Base-by-base conservation (phyloP, 2,888 invertebrate genomes). In the Eupithecia pulchellata region DNA sequence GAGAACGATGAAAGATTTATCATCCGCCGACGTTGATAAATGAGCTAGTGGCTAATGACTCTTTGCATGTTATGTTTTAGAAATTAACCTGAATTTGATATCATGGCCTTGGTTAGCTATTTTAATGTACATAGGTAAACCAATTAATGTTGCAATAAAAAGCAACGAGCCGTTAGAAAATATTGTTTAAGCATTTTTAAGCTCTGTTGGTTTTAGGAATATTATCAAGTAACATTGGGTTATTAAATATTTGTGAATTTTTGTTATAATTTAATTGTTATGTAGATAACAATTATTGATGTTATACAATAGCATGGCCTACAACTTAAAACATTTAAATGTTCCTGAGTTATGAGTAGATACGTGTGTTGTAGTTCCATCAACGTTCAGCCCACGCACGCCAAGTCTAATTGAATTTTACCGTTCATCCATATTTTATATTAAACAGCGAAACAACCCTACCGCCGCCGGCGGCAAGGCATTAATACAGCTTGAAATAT, bases 401-500 rank as follows among this genome's bases (percentile, higher is more conserved):
- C 60, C 64, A 68, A 67, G 52, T 64, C 64, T 62, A 73, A 73
- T 69, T 70, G 69, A 69, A 73, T 69, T 69, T 69, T 47, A 64
- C 72, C 69, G 67, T 69, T 61, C 73, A 62, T 70, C 61, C 73
- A 73, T 73, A 73, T 69, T 73, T 69, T 62, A 73, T 61, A 67
- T 69, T 39, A 73, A 73, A 68, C 63, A 72, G 61, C 66, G 72
- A 57, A 65, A 17, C 68, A 92, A 82, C 92, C 92, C 92, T 91
- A 79, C 70, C 67, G 77, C 70, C 67, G 77, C 76, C 75, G 79
- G 78, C 80, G 82, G 81, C 83, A 79, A 80, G 81, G 85, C 89
- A 91, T 91, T 91, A 92, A 91, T 92, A 89, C 86, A 85, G 81
- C 81, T 85, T 92, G 91, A 93, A 90, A 90, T 91, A 92, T 89